These are phyloP conservation scores for Scaptomyza graminum DNA, from an alignment of 1,140 invertebrate species.

Conservation along the genomic window DNA sequence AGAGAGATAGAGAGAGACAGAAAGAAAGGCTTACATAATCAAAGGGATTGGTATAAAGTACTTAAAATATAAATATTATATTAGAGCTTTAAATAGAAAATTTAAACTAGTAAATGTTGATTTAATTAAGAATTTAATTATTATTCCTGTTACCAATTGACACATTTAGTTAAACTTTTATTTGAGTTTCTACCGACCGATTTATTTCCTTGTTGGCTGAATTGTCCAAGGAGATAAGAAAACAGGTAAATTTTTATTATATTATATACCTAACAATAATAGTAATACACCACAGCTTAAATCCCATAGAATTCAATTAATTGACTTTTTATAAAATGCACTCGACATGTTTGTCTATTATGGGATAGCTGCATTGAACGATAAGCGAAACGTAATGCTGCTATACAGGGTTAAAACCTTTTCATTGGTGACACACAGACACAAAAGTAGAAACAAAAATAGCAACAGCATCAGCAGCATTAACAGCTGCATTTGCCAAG, in stretches of 20 bases:
- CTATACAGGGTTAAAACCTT: background rate
- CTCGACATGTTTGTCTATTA: background rate
- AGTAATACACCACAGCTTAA: background rate
- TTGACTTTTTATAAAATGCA: background rate
- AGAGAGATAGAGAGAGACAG: too few relatives aligned
- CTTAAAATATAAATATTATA: background rate
- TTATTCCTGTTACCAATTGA: too few relatives aligned
- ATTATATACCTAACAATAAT: too few relatives aligned
- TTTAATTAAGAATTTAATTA: too few relatives aligned
- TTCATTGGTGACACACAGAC: background rate
- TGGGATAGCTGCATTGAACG: constrained; percentile 12
- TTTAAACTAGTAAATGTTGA: too few relatives aligned
- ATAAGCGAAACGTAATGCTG: constrained; percentile 5
- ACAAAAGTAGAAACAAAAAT: constrained; percentile 1
- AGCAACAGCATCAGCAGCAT: constrained; percentile 10
- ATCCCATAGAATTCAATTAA: constrained; percentile 5
- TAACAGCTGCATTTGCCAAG: constrained; percentile 36
- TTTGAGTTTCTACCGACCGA: too few relatives aligned
- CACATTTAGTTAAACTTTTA: too few relatives aligned
- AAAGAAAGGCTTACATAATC: background rate
- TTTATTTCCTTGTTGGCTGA: too few relatives aligned
- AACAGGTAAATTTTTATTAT: too few relatives aligned
- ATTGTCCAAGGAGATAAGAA: too few relatives aligned
- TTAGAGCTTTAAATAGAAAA: too few relatives aligned
- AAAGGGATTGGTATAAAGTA: too few relatives aligned